Evolutionary conservation across 2,113 vertebrate species (phyloP).

Genomic region (Podarcis raffonei): DNA sequence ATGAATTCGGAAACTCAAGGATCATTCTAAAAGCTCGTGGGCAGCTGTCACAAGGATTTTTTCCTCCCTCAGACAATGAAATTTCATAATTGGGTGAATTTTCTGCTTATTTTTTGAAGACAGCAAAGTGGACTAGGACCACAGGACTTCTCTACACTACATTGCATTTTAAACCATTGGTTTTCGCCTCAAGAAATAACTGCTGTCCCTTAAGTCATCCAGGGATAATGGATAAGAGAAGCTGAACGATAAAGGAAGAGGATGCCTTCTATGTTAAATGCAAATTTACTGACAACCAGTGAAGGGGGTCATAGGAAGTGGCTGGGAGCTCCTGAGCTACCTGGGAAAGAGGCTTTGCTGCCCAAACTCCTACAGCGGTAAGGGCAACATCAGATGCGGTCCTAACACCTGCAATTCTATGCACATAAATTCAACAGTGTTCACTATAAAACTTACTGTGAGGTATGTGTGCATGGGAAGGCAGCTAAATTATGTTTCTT

Average conservation of each 20-base stretch:
- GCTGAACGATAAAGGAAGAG: not conserved
- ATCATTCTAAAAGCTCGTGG: conserved; percentile 22
- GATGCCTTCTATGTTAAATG: not conserved
- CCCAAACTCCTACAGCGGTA: not conserved
- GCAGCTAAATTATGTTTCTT: not conserved
- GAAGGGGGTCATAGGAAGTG: not conserved
- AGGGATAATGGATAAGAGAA: not conserved
- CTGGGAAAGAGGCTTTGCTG: not conserved
- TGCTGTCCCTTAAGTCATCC: not conserved
- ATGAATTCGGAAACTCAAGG: not conserved
- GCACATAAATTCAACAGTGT: not conserved
- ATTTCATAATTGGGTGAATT: not conserved
- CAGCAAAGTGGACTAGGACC: not conserved
- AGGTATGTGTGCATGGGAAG: not conserved
- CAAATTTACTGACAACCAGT: not conserved
- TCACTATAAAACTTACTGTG: not conserved
- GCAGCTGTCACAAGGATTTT: not conserved
- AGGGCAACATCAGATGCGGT: not conserved
- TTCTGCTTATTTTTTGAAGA: not conserved
- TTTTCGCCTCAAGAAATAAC: not conserved
- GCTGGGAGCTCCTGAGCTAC: not conserved
- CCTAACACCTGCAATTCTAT: not conserved
- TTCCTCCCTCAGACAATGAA: conserved; percentile 24
- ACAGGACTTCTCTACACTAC: not conserved
- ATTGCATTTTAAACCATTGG: not conserved